These are phyloP conservation scores for Mormyrus lacerda DNA, from an alignment of 2,113 vertebrate species.

Conservation along the genomic window DNA sequence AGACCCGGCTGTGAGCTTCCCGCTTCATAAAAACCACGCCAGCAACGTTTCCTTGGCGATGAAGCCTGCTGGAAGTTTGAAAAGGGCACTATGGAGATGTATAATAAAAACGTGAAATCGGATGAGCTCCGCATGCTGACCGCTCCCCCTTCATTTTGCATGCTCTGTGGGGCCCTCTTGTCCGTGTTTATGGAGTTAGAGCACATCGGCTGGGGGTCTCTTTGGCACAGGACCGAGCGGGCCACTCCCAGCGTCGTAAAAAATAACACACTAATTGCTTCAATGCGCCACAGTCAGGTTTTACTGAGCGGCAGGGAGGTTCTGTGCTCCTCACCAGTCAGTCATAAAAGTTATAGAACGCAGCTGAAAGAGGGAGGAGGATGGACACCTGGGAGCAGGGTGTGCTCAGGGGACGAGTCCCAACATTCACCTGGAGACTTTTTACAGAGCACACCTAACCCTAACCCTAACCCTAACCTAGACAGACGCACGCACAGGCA, in stretches of 20 bases:
- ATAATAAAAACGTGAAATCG: constrained; percentile 29
- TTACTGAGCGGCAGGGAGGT: constrained; percentile 1
- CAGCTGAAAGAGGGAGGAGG: neutral
- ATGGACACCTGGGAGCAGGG: neutral
- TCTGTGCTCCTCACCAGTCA: neutral
- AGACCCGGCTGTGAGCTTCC: neutral
- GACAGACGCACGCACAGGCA: neutral
- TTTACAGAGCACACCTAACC: too few relatives aligned
- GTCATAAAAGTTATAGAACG: neutral
- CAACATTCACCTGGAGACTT: neutral
- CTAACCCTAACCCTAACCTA: neutral
- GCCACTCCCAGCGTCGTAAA: constrained; percentile 46
- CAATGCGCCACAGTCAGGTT: constrained; percentile 31
- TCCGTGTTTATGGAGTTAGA: neutral
- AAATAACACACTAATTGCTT: constrained; percentile 58
- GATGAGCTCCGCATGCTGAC: constrained; percentile 41
- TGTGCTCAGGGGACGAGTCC: neutral
- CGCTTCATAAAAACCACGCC: neutral
- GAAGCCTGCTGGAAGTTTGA: neutral
- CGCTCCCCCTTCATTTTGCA: neutral
- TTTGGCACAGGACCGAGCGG: constrained; percentile 40
- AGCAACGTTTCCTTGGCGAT: neutral
- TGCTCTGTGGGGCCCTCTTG: neutral
- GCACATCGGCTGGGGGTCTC: constrained; percentile 27
- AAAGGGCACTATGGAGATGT: neutral